phyloP scores from a whole-genome alignment of 1,140 invertebrate species.

The Cydia amplana region DNA sequence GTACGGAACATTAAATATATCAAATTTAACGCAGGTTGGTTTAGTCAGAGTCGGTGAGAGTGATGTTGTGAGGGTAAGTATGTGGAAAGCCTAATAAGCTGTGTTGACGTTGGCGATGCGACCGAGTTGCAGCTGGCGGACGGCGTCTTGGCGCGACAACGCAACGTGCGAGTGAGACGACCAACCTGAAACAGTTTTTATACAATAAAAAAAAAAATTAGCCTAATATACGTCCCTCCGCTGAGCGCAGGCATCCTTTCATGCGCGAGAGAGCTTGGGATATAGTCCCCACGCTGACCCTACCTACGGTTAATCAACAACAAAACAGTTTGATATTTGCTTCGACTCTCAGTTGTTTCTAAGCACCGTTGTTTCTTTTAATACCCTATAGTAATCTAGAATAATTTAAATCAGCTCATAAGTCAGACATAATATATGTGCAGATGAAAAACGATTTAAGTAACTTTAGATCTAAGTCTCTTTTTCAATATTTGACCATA shows the following conservation, averaged over 20 bases:
- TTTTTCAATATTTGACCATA: background rate
- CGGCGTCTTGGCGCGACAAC: conserved; percentile 67
- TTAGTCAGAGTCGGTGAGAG: background rate
- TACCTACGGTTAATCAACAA: too few species aligned
- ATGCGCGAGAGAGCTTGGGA: too few species aligned
- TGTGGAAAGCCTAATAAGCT: background rate
- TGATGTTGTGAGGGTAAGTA: background rate
- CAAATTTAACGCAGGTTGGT: background rate
- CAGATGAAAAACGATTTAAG: conserved; percentile 41
- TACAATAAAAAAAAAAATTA: conserved; percentile 27
- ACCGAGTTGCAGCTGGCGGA: conserved; percentile 56
- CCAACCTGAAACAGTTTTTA: conserved; percentile 34
- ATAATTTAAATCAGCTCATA: too few species aligned
- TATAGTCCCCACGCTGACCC: too few species aligned
- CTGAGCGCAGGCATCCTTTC: too few species aligned
- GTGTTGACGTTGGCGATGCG: conserved; percentile 45
- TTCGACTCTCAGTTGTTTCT: too few species aligned
- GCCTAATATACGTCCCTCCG: too few species aligned
- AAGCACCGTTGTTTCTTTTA: too few species aligned
- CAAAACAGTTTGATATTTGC: too few species aligned
- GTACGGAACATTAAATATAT: background rate
- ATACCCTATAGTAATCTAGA: too few species aligned
- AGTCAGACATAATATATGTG: too few species aligned
- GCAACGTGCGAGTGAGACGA: conserved; percentile 53
- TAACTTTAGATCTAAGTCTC: background rate